Base-by-base conservation (phyloP, 2,797 vertebrate genomes). In the Bovichtus diacanthus region DNA sequence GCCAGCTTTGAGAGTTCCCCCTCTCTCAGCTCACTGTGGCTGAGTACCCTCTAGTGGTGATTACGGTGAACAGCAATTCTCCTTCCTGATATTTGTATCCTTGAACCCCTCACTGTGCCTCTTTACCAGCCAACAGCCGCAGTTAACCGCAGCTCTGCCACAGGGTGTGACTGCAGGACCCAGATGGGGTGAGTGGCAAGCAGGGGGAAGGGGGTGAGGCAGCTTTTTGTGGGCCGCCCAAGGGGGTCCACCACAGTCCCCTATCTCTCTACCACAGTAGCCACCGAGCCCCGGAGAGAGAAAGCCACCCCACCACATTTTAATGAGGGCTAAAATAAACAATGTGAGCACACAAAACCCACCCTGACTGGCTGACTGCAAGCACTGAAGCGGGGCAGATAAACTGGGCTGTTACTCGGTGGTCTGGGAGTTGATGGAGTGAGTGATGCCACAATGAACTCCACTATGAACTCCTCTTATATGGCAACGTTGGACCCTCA, bases 301-400 rank as follows among this genome's bases (percentile, higher is more conserved):
- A 90, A 90, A 92, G 87, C 89, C 90, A 89, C 86, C 86, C 80
- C 83, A 89, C 93, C 93, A 81, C 93, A 92, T 88, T 91, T 93
- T 94, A 94, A 93, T 91, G 84, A 85, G 82, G 83, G 87, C 50
- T 92, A 92, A 92, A 92, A 93, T 93, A 93, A 93, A 93, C 92
- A 92, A 91, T 81, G 86, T 77, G 66, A 89, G 80, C 89, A 87
- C 90, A 94, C 83, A 91, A 83, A 89, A 92, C 87, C 89, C 84
- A 88, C 85, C 80, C 88, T 69, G 87, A 83, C 88, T 90, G 87
- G 88, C 88, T 93, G 88, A 91, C 87, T 91, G 83, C 70, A 85
- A 87, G 85, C 90, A 71, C 76, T 85, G 81, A 62, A 85, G 82
- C 31, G 27, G 64, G 66, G 67, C 50, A 84, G 91, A 92, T 86